These are phyloP conservation scores for Dendrolimus houi DNA, from an alignment of 2,888 invertebrate species.

Conservation along the genomic window DNA sequence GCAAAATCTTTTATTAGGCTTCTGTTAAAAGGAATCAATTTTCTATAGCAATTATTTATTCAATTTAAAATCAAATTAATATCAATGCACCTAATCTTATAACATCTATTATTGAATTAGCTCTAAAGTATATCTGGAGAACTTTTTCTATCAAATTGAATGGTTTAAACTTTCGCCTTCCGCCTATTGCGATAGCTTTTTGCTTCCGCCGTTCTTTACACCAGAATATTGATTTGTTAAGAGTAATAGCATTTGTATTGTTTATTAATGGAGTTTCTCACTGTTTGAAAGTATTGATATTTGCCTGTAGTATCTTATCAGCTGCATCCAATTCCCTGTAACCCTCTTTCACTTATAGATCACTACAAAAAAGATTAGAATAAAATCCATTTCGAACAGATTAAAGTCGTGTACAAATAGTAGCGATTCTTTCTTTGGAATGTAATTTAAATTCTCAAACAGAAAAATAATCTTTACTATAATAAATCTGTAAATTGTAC, in stretches of 20 bases:
- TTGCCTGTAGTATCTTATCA: slow-evolving; percentile 2
- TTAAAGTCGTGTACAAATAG: background rate
- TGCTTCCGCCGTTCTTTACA: slow-evolving; percentile 21
- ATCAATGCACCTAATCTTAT: slow-evolving; percentile 17
- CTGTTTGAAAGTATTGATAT: slow-evolving; percentile 11
- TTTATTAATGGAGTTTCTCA: slow-evolving; percentile 21
- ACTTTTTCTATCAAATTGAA: slow-evolving; percentile 22
- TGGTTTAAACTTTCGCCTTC: slow-evolving; percentile 28
- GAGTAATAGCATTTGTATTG: slow-evolving; percentile 28
- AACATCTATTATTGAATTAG: slow-evolving; percentile 18
- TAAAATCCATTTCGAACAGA: background rate
- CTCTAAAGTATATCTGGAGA: slow-evolving; percentile 12
- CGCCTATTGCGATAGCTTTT: slow-evolving; percentile 14
- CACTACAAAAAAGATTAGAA: slow-evolving; percentile 6
- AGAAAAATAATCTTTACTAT: background rate
- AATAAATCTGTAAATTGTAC: no score
- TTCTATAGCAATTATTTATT: slow-evolving; percentile 12
- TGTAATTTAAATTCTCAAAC: background rate
- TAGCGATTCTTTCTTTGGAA: background rate
- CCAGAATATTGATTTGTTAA: slow-evolving; percentile 27
- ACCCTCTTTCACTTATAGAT: slow-evolving; percentile 2
- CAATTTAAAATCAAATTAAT: slow-evolving; percentile 14
- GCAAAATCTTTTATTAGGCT: slow-evolving; percentile 10
- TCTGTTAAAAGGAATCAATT: slow-evolving; percentile 16
- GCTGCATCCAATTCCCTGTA: background rate